A percentile compares a stretch with the other conserved stretches of the same genome.
phyloP scores from a whole-genome alignment of 2,797 vertebrate species.

The Halcyon smyrnensis region DNA sequence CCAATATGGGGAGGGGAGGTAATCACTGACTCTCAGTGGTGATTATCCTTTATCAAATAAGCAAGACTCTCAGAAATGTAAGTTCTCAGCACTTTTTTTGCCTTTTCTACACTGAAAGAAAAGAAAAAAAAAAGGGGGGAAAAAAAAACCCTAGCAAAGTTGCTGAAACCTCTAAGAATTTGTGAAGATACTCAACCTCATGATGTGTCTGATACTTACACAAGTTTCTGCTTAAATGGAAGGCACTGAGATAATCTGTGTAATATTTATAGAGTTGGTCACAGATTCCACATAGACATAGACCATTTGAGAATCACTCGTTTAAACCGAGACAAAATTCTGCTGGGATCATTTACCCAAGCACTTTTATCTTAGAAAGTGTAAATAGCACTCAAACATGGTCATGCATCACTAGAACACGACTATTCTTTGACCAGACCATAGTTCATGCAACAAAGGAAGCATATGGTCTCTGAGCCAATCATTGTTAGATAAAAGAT shows the following conservation, averaged over 20 bases:
- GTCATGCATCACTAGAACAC: background rate
- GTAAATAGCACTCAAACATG: background rate
- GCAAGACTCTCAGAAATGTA: background rate
- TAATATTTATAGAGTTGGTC: slow-evolving; percentile 67
- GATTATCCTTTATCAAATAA: background rate
- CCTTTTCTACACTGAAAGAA: slow-evolving; percentile 40
- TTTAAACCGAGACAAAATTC: background rate
- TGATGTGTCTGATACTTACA: slow-evolving; percentile 50
- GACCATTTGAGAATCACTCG: background rate
- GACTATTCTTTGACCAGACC: background rate
- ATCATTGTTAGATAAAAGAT: background rate
- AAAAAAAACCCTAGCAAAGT: background rate
- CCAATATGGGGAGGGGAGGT: background rate
- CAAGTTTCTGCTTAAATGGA: slow-evolving; percentile 18
- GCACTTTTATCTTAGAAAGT: background rate
- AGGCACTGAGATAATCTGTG: slow-evolving; percentile 30
- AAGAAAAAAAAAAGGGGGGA: slow-evolving; percentile 45
- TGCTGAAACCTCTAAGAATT: slow-evolving; percentile 56
- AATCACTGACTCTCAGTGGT: background rate
- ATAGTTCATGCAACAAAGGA: background rate
- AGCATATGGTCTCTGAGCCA: background rate
- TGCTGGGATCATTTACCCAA: background rate
- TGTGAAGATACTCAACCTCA: slow-evolving; percentile 64
- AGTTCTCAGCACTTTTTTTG: slow-evolving; percentile 3
- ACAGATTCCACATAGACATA: slow-evolving; percentile 23